Evolutionary conservation across 1,140 invertebrate genomes (phyloP), one percentile per base, ranked within the genome.

Genomic region (Ridgeia piscesae): DNA sequence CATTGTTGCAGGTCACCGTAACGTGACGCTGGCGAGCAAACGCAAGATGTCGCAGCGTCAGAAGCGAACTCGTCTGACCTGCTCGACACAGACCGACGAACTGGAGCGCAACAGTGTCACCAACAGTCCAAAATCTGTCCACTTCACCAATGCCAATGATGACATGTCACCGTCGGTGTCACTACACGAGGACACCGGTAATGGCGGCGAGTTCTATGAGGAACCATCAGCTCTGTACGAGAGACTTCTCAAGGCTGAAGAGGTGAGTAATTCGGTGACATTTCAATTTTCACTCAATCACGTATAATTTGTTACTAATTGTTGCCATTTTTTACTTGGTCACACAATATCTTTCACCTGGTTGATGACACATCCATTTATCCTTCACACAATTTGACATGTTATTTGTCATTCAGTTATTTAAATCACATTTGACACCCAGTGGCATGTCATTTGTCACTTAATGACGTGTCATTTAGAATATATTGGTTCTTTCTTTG

Each of bases 21-120:
- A 95, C 89, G 92, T 95, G 58, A 95, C 95, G n/a, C 94, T 95
- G 92, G 93, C 94, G 34, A 93, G 94, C 89, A 95, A 95, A 93
- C 94, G 95, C 31, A 95, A 95, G 93, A 95, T 95, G 93, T 95
- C 95, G 21, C 95, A 95, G 93, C 94, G 95, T 35, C 95, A 95
- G 91, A 94, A 94, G 91, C 93, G 93, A 34, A 93, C 92, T 21
- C 92, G 94, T 8, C 92, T 94, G 14, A 94, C 94, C 91, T 94
- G 94, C 35, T 93, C 94, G 6, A 95, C 95, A n/a, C 95, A 95
- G 93, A 95, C 95, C 35, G 94, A 95, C 27, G 94, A 50, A 48
- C 33, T 31, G 89, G 77, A 77, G 9, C 88, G 21, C 31, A n/a
- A 33, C 35, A 92, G 88, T 35, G 33, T 34, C 33, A 90, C 92